These are phyloP conservation scores for Odontocerum albicorne DNA, from an alignment of 2,888 invertebrate genomes.

Conservation along the genomic window DNA sequence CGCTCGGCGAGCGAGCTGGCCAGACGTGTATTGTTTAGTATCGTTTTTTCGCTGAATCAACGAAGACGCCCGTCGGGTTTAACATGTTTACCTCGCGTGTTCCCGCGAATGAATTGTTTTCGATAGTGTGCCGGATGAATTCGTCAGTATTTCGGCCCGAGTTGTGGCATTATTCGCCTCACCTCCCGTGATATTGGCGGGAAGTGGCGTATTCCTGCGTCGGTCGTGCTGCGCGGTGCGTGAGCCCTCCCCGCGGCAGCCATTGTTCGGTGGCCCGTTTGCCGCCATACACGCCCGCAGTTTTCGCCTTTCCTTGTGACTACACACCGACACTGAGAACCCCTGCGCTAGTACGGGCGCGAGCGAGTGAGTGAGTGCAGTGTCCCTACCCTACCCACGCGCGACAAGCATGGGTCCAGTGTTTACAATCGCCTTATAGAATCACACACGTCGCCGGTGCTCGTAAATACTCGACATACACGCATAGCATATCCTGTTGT, in stretches of 20 bases:
- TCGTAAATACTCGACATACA: not conserved
- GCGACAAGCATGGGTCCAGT: slow-evolving; percentile 17
- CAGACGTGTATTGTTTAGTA: slow-evolving; percentile 1
- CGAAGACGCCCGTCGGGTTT: slow-evolving; percentile 23
- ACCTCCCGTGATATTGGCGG: slow-evolving; percentile 28
- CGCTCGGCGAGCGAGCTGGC: slow-evolving; percentile 14
- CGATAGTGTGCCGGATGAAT: not conserved
- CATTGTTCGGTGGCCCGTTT: slow-evolving; percentile 26
- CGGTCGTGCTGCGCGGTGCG: slow-evolving; percentile 34
- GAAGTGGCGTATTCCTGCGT: slow-evolving; percentile 23
- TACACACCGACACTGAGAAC: too few relatives aligned
- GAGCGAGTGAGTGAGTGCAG: not conserved
- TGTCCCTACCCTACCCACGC: slow-evolving; percentile 27
- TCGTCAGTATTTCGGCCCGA: not conserved
- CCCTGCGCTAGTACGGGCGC: not conserved
- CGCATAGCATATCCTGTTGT: slow-evolving; percentile 24
- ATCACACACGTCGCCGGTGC: not conserved
- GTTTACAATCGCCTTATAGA: slow-evolving; percentile 31
- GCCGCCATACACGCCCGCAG: slow-evolving; percentile 13
- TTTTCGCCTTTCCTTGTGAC: too few relatives aligned
- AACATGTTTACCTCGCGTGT: slow-evolving; percentile 25
- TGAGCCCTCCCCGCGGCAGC: slow-evolving; percentile 38
- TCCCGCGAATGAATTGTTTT: slow-evolving; percentile 6
- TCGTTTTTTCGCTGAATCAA: slow-evolving; percentile 1
- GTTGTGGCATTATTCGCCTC: slow-evolving; percentile 9